phyloP scores from a whole-genome alignment of 2,797 vertebrate species.

The Acanthis flammea region DNA sequence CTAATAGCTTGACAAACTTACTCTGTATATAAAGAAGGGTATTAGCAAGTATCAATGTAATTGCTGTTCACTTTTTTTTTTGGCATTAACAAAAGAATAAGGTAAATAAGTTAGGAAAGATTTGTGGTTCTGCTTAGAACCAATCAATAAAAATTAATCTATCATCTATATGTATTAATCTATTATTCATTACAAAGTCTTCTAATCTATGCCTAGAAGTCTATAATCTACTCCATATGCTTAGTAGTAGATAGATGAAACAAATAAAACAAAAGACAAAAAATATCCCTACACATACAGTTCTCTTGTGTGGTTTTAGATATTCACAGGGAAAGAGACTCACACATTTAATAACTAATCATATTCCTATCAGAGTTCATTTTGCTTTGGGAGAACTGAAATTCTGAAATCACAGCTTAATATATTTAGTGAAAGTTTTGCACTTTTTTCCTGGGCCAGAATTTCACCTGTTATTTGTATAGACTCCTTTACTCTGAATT shows the following conservation, averaged over 20 bases:
- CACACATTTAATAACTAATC: background rate
- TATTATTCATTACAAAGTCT: background rate
- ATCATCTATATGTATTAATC: background rate
- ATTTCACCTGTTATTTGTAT: background rate
- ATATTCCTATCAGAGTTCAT: background rate
- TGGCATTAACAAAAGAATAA: background rate
- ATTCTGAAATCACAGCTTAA: background rate
- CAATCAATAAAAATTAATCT: background rate
- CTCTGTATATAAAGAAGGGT: background rate
- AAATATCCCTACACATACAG: accelerated
- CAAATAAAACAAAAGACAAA: background rate
- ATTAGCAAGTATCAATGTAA: background rate
- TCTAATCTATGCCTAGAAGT: background rate
- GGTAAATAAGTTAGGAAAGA: background rate
- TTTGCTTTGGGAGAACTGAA: background rate
- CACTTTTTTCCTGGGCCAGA: background rate
- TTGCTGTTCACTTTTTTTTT: background rate
- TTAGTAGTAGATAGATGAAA: background rate
- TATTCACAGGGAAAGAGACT: background rate
- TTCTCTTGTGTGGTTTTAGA: background rate
- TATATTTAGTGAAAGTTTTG: background rate
- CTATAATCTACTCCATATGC: background rate
- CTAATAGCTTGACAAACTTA: background rate
- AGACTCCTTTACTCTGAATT: background rate
- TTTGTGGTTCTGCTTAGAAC: background rate